These are phyloP conservation scores for Pipistrellus kuhlii DNA, from an alignment of 2,797 vertebrate genomes.

Conservation along the genomic window DNA sequence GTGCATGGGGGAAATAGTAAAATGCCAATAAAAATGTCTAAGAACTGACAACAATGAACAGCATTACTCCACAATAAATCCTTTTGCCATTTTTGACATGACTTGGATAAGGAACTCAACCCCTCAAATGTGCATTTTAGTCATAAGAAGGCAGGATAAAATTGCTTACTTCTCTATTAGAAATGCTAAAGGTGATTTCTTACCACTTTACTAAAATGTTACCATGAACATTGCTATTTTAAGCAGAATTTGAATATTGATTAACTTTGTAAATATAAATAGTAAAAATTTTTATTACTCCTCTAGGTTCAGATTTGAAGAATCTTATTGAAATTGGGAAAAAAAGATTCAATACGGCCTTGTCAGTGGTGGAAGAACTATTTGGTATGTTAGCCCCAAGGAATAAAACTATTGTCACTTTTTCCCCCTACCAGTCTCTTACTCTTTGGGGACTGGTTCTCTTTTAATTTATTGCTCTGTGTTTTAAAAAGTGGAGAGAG, in stretches of 20 bases:
- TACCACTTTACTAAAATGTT: neutral
- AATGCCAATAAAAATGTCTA: slow-evolving; percentile 46
- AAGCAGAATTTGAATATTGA: neutral
- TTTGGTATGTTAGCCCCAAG: neutral
- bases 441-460: slow-evolving; percentile 62
- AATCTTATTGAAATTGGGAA: neutral
- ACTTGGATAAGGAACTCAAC: neutral
- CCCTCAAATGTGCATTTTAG: neutral
- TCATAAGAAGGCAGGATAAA: neutral
- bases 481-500: slow-evolving; percentile 71
- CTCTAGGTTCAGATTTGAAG: neutral
- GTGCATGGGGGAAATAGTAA: neutral
- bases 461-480: slow-evolving; percentile 77
- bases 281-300: neutral
- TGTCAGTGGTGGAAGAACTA: neutral
- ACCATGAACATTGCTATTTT: neutral
- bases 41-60: neutral
- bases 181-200: neutral
- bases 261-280: neutral
- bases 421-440: neutral
- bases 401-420: neutral
- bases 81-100: neutral
- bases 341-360: neutral
- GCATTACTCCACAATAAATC: neutral
- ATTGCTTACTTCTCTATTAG: neutral